A percentile compares a stretch with the other conserved stretches of the same genome.
Conservation (phyloP, 1,140 invertebrate species). For the Zaprionus africanus region DNA sequence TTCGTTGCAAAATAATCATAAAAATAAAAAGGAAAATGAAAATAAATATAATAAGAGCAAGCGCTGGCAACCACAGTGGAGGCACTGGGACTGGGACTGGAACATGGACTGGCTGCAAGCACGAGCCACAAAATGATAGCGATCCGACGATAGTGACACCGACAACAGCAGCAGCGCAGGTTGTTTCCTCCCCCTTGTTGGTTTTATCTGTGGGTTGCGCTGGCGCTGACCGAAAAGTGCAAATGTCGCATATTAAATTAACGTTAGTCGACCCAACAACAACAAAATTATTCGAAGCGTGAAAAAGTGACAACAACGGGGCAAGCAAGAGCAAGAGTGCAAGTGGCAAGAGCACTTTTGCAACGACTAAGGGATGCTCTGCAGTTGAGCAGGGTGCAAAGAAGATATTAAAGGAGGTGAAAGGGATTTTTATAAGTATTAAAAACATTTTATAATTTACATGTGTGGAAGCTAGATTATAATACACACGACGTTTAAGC, state of each 20-base stretch:
- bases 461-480: too few relatives aligned
- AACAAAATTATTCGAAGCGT: conserved; percentile 61
- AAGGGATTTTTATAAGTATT: too few relatives aligned
- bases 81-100: background rate
- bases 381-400: background rate
- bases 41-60: conserved; percentile 24
- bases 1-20: conserved; percentile 43
- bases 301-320: conserved; percentile 38
- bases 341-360: background rate
- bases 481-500: too few relatives aligned
- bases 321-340: background rate
- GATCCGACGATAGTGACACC: conserved; percentile 13
- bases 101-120: background rate
- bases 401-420: too few relatives aligned
- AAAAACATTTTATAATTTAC: too few relatives aligned
- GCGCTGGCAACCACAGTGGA: background rate
- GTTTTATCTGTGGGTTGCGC: conserved; percentile 21
- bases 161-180: conserved; percentile 7
- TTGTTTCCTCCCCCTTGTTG: background rate
- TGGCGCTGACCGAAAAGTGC: conserved; percentile 67
- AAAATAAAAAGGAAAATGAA: conserved; percentile 6
- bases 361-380: conserved; percentile 3
- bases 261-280: conserved; percentile 50
- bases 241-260: conserved; percentile 81
- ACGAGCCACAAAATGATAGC: conserved; percentile 28